phyloP scores from a whole-genome alignment of 2,797 vertebrate genomes.

The Anguilla obscura region DNA sequence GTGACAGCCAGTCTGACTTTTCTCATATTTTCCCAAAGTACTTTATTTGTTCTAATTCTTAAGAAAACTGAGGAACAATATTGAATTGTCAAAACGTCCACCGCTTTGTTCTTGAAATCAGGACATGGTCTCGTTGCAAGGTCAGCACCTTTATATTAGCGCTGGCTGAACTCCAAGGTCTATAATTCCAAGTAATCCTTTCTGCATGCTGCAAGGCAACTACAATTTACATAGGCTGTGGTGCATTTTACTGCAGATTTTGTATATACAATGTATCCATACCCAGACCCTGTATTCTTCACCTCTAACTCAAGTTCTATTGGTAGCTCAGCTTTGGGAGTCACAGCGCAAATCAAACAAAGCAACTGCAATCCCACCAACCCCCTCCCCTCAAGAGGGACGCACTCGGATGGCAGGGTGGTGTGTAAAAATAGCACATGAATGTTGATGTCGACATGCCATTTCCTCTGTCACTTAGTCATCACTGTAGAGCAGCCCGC shows the following conservation, averaged over 20 bases:
- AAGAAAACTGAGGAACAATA: background rate
- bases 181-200: background rate
- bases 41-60: background rate
- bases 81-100: background rate
- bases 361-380: background rate
- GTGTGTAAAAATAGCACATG: conserved; percentile 64
- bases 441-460: conserved; percentile 59
- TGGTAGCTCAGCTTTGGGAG: background rate
- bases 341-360: background rate
- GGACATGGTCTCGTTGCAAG: background rate
- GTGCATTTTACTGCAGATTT: background rate
- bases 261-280: background rate
- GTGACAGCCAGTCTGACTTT: background rate
- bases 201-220: background rate
- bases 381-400: background rate
- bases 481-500: conserved; percentile 54
- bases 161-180: background rate
- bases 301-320: background rate
- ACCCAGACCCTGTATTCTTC: background rate
- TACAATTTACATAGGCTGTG: background rate
- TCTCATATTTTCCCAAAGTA: background rate
- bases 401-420: conserved; percentile 53
- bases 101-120: background rate
- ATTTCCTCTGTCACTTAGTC: conserved; percentile 63
- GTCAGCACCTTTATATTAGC: background rate